Evolutionary conservation across 1,140 invertebrate genomes (phyloP), one percentile per base, ranked within the genome.

Genomic region (Cheumatopsyche charites): DNA sequence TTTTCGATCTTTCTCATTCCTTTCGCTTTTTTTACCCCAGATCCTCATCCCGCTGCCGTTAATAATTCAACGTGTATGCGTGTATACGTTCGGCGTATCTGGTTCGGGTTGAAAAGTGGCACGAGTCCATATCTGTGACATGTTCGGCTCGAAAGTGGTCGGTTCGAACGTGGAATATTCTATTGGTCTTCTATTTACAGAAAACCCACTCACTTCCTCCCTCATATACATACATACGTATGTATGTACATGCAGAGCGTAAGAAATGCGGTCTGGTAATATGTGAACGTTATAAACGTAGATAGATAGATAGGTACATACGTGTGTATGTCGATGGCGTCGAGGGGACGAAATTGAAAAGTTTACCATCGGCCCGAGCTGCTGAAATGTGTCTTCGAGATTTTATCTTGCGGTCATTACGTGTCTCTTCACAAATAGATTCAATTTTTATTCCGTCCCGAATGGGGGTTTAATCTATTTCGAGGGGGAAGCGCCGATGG

Each of bases 181-280:
- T 25, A 25, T 58, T 11, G 23, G 55, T 25, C 55, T 58, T 58
- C 55, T 58, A 58, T 58, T 58, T 58, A 58, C 55, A 58, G 55
- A 58, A 58, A 58, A n/a, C n/a, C n/a, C n/a, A n/a, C 55, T 23
- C 21, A 58, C 13, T 58, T 58, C 17, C 55, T 19, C 21, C 55
- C 21, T 36, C 29, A 9, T 36, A 36, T 36, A 36, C 29, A 9
- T 9, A n/a, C n/a, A n/a, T n/a, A n/a, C n/a, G n/a, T n/a, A n/a
- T n/a, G n/a, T n/a, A n/a, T n/a, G n/a, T n/a, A n/a, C n/a, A n/a
- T n/a, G n/a, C n/a, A n/a, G n/a, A 36, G 29, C 9, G 9, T 36
- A 36, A 36, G 9, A 4, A 36, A 36, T 36, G 9, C 9, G 29
- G 29, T 36, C 29, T 3, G 29, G 29, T 36, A 36, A 36, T 36